phyloP scores from a whole-genome alignment of 2,797 vertebrate species.

The Clarias fuscus region DNA sequence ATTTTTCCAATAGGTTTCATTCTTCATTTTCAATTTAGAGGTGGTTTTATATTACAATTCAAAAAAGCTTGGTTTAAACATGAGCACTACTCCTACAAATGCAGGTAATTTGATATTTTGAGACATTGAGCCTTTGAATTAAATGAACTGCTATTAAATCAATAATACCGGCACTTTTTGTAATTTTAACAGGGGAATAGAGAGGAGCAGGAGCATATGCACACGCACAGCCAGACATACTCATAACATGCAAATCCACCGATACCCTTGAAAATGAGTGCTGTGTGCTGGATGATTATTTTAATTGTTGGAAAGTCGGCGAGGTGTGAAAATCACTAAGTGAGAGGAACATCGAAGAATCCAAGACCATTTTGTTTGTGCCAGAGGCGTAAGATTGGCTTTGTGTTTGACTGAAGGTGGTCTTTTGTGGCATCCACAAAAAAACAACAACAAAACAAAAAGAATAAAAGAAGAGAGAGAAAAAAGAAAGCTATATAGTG shows the following conservation, averaged over 20 bases:
- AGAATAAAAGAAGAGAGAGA: not conserved
- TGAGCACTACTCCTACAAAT: slow-evolving; percentile 11
- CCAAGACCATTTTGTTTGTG: slow-evolving; percentile 86
- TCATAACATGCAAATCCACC: slow-evolving; percentile 71
- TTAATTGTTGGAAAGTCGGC: slow-evolving; percentile 83
- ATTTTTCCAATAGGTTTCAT: slow-evolving; percentile 5
- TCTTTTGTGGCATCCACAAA: slow-evolving; percentile 57
- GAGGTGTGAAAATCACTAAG: slow-evolving; percentile 80
- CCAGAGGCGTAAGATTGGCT: slow-evolving; percentile 78
- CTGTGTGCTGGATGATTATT: slow-evolving; percentile 80
- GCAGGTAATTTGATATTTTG: slow-evolving; percentile 22
- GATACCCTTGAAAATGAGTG: slow-evolving; percentile 76
- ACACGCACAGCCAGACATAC: slow-evolving; percentile 42
- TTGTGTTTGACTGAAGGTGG: slow-evolving; percentile 67
- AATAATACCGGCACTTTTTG: slow-evolving; percentile 47
- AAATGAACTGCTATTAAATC: slow-evolving; percentile 56
- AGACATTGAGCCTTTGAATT: slow-evolving; percentile 34
- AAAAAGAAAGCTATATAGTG: slow-evolving; percentile 47
- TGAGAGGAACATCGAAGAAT: slow-evolving; percentile 76
- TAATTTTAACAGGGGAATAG: slow-evolving; percentile 51
- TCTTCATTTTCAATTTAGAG: slow-evolving; percentile 12
- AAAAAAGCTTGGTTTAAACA: slow-evolving; percentile 24
- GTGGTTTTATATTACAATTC: not conserved
- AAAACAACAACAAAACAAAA: not conserved
- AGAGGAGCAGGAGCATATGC: slow-evolving; percentile 49